Evolutionary conservation across 2,797 vertebrate genomes (phyloP), one percentile per base, ranked within the genome.

Genomic region (Muscicapa striata): DNA sequence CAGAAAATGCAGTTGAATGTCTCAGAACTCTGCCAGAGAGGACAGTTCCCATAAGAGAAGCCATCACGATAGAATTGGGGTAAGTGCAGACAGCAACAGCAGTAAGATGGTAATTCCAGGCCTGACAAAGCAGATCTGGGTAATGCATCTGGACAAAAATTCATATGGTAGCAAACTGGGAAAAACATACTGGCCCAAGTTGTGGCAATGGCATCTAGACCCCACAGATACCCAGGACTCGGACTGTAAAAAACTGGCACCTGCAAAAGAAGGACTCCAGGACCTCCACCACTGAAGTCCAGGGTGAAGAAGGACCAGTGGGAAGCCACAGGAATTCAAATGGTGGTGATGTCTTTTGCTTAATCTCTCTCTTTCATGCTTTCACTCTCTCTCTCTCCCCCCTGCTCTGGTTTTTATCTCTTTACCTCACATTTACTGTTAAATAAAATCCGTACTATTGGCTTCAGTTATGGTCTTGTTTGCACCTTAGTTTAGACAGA

Each of bases 111-210:
- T 10, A 17, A 68, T 54, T 77, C 46, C 29, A 68, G 20, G n/a
- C 20, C 13, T 8, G 16, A 11, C 20, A 40, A 46, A 52, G 11
- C 16, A 46, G 29, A 20, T 3, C 41, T 40, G 24, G 13, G 20
- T 14, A 54, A 61, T 21, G 2, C 13, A 68, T 24, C 23, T 30
- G 24, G 23, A 24, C 63, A 68, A 52, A 76, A 68, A 54, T 30
- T 29, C 34, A 34, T 40, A 16, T 0, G 0, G 55, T 8, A n/a
- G 6, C 16, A 45, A 52, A n/a, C 16, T 20, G 20, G 9, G 13
- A 46, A 68, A 76, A 13, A 3, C 5, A 1, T 11, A 9, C 9
- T 29, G 15, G 19, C 72, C 38, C 13, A 20, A 46, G 13, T 13
- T 59, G 13, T 76, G 54, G 15, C 13, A 61, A 46, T 10, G 9